Evolutionary conservation across 2,797 vertebrate genomes (phyloP), one percentile per base, ranked within the genome.

Genomic region (Leucoraja ocellata): DNA sequence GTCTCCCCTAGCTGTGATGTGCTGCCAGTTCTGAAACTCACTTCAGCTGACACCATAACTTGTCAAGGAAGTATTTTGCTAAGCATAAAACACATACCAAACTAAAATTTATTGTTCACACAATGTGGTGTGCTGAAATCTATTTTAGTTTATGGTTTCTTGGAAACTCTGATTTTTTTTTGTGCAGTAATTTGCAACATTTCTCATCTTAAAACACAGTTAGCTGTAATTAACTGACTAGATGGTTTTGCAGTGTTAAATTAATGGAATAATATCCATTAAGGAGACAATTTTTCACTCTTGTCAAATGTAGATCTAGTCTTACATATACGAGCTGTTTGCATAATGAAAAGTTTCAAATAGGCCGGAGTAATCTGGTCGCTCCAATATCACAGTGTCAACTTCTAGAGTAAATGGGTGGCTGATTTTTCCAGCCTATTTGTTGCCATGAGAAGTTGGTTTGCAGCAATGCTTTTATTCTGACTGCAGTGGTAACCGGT

Each of bases 1-100:
- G 61, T 58, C 25, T n/a, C 81, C 81, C 54, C 28, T 84, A 58
- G 54, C 84, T 88, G n/a, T 88, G 84, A 88, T 92, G 23, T 92
- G 90, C 54, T 92, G 84, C 84, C 90, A 74, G 39, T 46, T 71
- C 90, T 91, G 39, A 92, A 92, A 92, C 36, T 36, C 54, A 39
- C 13, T 18, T 14, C 90, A 92, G 90, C 90, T 92, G 90, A 92
- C 71, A 92, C 65, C 71, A 76, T 92, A 92, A 25, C 90, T 74
- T 13, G 36, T 76, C 36, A 92, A 74, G 39, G 54, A 92, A 39
- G 46, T 76, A 92, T 92, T 92, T 74, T 73, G 39, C 46, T 46
- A 92, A 92, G 14, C 71, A 58, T 92, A 74, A 92, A 92, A 76
- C 25, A 46, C 71, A 28, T 92, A 11, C 68, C 90, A 92, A 76